These are phyloP conservation scores for Mongoloraphidia duomilia DNA, from an alignment of 2,888 invertebrate species.

Conservation along the genomic window DNA sequence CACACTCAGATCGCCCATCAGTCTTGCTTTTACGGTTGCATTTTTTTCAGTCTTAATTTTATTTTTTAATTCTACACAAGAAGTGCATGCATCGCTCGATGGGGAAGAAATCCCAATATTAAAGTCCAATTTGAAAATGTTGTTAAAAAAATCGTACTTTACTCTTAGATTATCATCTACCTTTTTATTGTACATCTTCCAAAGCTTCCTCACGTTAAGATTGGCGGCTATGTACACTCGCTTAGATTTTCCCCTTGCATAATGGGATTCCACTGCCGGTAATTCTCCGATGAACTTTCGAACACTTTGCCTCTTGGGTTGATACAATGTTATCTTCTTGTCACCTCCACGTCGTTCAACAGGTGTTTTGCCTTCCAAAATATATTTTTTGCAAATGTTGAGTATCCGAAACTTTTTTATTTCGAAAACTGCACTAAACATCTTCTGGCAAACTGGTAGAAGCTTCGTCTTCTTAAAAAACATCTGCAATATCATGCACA, in stretches of 20 bases:
- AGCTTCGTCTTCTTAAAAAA: too few species aligned
- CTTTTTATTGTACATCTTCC: conserved; percentile 8
- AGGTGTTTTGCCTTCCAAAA: too few species aligned
- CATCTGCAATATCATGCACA: too few species aligned
- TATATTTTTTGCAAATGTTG: too few species aligned
- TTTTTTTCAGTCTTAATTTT: conserved; percentile 7
- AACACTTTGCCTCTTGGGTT: neutral
- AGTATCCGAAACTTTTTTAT: too few species aligned
- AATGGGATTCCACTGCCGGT: conserved; percentile 6
- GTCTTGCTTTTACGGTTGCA: neutral
- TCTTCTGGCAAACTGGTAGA: too few species aligned
- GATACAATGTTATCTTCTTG: too few species aligned
- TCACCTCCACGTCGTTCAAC: too few species aligned
- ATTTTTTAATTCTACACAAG: conserved; percentile 8
- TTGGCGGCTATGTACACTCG: conserved; percentile 3
- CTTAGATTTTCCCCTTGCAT: conserved; percentile 3
- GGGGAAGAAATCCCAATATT: conserved; percentile 13
- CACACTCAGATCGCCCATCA: conserved; percentile 4
- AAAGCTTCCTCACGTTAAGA: conserved; percentile 3
- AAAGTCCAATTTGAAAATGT: conserved; percentile 6
- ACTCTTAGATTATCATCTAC: conserved; percentile 2
- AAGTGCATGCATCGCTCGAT: conserved; percentile 10
- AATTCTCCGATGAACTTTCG: conserved; percentile 6
- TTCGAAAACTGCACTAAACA: too few species aligned
- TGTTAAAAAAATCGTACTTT: conserved; percentile 7